Evolutionary conservation across 1,140 invertebrate genomes (phyloP).

Genomic region (Periplaneta americana): DNA sequence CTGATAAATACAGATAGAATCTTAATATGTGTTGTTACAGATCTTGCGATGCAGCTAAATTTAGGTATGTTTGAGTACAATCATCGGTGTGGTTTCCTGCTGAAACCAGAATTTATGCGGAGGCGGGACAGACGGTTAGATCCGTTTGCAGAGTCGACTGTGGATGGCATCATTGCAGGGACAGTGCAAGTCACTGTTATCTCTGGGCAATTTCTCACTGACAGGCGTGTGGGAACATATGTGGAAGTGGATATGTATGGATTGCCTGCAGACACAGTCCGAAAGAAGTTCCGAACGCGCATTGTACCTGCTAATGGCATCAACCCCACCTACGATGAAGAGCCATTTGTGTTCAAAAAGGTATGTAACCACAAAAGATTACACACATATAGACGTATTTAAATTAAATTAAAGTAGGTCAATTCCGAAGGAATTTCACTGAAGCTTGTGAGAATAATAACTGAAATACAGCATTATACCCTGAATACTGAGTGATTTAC

Average conservation of each 20-base stretch:
- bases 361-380: too few relatives aligned
- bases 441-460: too few relatives aligned
- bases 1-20: too few relatives aligned
- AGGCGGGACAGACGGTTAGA: constrained; percentile 90
- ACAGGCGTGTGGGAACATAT: constrained; percentile 93
- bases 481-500: too few relatives aligned
- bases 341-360: constrained; percentile 98
- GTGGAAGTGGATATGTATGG: constrained; percentile 99
- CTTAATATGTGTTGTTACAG: constrained; percentile 40
- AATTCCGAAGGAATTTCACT: too few relatives aligned
- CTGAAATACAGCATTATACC: neutral
- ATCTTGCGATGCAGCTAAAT: constrained; percentile 98
- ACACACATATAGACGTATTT: too few relatives aligned
- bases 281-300: constrained; percentile 93
- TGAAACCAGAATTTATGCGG: constrained; percentile 99
- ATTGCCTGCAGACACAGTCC: constrained; percentile 94
- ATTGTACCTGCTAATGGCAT: constrained; percentile 93
- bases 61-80: constrained; percentile 99
- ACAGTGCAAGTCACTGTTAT: constrained; percentile 88
- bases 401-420: too few relatives aligned
- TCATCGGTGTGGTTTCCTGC: constrained; percentile 86
- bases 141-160: constrained; percentile 97
- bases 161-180: constrained; percentile 99
- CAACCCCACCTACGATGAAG: constrained; percentile 93
- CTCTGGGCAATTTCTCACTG: constrained; percentile 90